A percentile compares a stretch with the other conserved stretches of the same genome.
Conservation (phyloP, 2,797 vertebrate species). For the Leontopithecus rosalia region DNA sequence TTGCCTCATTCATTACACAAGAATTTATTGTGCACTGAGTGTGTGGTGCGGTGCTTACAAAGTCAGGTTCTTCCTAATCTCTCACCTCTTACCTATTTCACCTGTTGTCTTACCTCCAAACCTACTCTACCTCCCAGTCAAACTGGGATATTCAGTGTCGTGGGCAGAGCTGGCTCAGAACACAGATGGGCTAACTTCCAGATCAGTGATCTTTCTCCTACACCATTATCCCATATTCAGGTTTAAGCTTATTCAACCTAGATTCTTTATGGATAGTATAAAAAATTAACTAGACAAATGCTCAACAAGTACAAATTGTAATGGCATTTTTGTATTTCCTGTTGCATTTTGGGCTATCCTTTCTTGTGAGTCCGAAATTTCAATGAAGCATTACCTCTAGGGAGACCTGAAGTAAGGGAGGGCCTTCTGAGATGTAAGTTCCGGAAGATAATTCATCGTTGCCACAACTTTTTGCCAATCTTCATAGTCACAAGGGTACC, state of each 20-base stretch:
- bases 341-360: not conserved
- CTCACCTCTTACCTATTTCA: not conserved
- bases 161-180: not conserved
- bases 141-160: not conserved
- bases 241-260: not conserved
- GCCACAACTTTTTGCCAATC: not conserved
- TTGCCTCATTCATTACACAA: not conserved
- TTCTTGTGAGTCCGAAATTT: conserved; percentile 39
- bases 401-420: not conserved
- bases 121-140: not conserved
- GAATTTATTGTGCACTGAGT: not conserved
- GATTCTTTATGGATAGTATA: not conserved
- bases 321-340: not conserved
- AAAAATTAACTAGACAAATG: not conserved
- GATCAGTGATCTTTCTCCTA: not conserved
- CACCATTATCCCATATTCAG: not conserved
- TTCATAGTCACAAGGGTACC: not conserved
- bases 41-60: not conserved
- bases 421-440: not conserved
- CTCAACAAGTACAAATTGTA: not conserved
- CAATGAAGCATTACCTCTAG: not conserved
- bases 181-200: not conserved
- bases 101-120: not conserved
- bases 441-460: conserved; percentile 21
- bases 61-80: not conserved